Evolutionary conservation across 1,140 invertebrate species (phyloP).

Genomic region (Cydia fagiglandana): DNA sequence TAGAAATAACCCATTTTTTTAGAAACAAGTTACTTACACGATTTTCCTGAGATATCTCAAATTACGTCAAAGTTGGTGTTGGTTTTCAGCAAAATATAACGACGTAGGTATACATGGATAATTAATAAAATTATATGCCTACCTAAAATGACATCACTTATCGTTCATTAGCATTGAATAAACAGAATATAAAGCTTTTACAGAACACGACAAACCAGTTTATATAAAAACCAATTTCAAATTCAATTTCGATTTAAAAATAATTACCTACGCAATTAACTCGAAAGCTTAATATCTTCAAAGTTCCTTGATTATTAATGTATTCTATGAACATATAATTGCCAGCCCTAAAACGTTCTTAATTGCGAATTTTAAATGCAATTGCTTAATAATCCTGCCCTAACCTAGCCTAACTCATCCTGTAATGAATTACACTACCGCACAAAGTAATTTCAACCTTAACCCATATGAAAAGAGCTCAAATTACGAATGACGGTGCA

Average conservation of each 20-base stretch:
- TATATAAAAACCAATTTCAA: background rate
- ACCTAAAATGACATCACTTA: too few species aligned
- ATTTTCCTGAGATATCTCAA: too few species aligned
- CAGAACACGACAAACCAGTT: background rate
- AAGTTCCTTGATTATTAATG: constrained; percentile 5
- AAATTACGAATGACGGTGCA: constrained; percentile 6
- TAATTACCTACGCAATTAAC: constrained; percentile 2
- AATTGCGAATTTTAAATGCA: constrained; percentile 19
- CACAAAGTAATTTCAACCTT: background rate
- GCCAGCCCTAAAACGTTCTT: background rate
- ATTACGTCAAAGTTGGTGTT: too few species aligned
- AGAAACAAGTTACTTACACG: too few species aligned
- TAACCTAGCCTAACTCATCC: background rate
- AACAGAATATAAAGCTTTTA: too few species aligned
- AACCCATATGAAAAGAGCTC: background rate
- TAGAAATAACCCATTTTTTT: too few species aligned
- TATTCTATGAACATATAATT: background rate
- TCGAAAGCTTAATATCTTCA: background rate
- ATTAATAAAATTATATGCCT: too few species aligned
- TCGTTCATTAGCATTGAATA: too few species aligned
- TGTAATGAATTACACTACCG: background rate
- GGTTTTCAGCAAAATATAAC: too few species aligned
- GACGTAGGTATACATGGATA: too few species aligned
- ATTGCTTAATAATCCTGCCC: constrained; percentile 10
- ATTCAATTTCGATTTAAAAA: background rate